Evolutionary conservation across 2,113 vertebrate genomes (phyloP).

Genomic region (Tenebrosternarchus preto): DNA sequence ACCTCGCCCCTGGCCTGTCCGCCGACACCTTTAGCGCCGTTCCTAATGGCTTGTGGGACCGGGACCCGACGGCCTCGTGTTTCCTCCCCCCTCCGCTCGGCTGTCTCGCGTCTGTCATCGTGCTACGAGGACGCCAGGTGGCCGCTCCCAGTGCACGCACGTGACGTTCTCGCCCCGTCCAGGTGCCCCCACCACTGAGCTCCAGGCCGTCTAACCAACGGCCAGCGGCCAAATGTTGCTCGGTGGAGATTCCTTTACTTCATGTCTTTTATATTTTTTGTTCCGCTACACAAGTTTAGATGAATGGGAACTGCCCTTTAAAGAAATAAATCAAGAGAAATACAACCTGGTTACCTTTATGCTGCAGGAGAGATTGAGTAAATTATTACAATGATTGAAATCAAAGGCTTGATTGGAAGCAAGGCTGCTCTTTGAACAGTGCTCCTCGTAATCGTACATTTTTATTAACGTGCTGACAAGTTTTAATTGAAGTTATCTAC

Average conservation of each 20-base stretch:
- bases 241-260: constrained; percentile 29
- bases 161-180: constrained; percentile 40
- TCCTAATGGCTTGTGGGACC: constrained; percentile 59
- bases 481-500: neutral
- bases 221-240: constrained; percentile 12
- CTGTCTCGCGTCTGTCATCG: constrained; percentile 66
- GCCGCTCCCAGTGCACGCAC: constrained; percentile 51
- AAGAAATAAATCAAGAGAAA: neutral
- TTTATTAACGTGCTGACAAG: neutral
- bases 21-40: constrained; percentile 56
- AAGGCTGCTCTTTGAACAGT: neutral
- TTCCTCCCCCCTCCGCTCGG: constrained; percentile 62
- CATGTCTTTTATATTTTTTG: neutral
- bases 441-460: neutral
- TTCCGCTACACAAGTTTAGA: neutral
- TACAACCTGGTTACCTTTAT: neutral
- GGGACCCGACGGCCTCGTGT: constrained; percentile 63
- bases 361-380: neutral
- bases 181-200: constrained; percentile 11
- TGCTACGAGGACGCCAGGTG: constrained; percentile 61
- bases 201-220: neutral
- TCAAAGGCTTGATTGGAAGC: neutral
- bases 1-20: constrained; percentile 49
- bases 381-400: neutral
- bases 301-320: constrained; percentile 1